A percentile compares a stretch with the other conserved stretches of the same genome.
phyloP scores from a whole-genome alignment of 1,140 invertebrate genomes.

The Tetramorium simillimum region DNA sequence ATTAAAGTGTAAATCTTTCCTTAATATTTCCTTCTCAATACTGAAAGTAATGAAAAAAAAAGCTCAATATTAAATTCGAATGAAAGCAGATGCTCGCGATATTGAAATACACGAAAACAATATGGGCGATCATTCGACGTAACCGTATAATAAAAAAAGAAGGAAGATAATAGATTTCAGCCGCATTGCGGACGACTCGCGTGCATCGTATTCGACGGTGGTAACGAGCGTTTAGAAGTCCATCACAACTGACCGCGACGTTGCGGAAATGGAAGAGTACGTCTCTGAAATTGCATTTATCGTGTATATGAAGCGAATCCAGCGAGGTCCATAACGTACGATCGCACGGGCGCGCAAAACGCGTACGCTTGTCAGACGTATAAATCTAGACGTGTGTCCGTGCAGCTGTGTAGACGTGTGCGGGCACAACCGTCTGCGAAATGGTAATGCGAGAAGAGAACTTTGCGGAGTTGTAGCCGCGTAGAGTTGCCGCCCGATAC shows the following conservation, averaged over 20 bases:
- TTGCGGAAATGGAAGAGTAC: constrained; percentile 53
- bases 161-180: neutral
- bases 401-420: neutral
- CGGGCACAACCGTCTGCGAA: constrained; percentile 4
- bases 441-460: constrained; percentile 63
- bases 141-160: neutral
- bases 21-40: neutral
- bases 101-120: neutral
- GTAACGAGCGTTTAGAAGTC: constrained; percentile 52
- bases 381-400: neutral
- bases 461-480: constrained; percentile 25
- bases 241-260: constrained; percentile 48
- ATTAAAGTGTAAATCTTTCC: neutral
- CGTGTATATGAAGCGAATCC: constrained; percentile 28
- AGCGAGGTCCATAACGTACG: neutral
- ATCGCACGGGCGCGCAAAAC: neutral
- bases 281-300: constrained; percentile 56
- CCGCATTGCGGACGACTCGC: neutral
- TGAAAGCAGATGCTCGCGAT: neutral
- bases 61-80: neutral
- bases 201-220: neutral
- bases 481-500: constrained; percentile 45
- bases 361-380: neutral
- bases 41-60: neutral
- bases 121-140: neutral